A percentile compares a stretch with the other conserved stretches of the same genome.
phyloP scores from a whole-genome alignment of 2,888 invertebrate species.

The Aleiodes leptofemur region DNA sequence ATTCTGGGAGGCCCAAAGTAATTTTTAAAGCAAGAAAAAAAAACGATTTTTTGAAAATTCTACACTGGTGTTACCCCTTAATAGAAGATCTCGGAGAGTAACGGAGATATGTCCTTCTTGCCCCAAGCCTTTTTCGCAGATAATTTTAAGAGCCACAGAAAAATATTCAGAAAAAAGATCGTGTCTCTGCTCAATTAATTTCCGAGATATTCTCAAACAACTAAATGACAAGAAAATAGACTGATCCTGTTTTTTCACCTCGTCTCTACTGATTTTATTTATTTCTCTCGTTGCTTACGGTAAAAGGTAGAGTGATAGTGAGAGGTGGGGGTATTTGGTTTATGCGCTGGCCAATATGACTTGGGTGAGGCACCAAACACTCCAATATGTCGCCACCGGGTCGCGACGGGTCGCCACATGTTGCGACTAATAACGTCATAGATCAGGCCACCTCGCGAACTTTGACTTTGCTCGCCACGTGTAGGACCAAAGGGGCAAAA shows the following conservation, averaged over 20 bases:
- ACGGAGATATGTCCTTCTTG: too few relatives aligned
- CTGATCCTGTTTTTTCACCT: too few relatives aligned
- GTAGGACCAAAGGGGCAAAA: conserved; percentile 8
- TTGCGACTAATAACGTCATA: conserved; percentile 67
- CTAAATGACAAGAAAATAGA: conserved; percentile 33
- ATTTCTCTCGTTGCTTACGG: not conserved
- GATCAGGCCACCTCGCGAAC: conserved; percentile 63
- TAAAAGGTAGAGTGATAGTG: conserved; percentile 10
- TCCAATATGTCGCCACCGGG: conserved; percentile 64
- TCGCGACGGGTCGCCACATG: conserved; percentile 64
- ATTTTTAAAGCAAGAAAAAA: too few relatives aligned
- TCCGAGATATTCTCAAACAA: too few relatives aligned
- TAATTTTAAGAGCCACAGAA: too few relatives aligned
- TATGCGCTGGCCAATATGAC: conserved; percentile 54
- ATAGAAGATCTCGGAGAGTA: too few relatives aligned
- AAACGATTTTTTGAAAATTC: too few relatives aligned
- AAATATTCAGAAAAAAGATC: too few relatives aligned
- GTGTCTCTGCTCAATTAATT: too few relatives aligned
- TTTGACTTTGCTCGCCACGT: conserved; percentile 57
- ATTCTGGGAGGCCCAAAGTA: too few relatives aligned
- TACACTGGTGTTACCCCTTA: too few relatives aligned
- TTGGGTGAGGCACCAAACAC: conserved; percentile 45
- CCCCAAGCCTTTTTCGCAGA: too few relatives aligned
- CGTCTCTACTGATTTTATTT: not conserved
- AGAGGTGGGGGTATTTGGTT: conserved; percentile 42